Percentiles rank a stretch among this genome's conserved stretches.
phyloP scores from a whole-genome alignment of 2,888 invertebrate genomes.

The Atrina japonica region DNA sequence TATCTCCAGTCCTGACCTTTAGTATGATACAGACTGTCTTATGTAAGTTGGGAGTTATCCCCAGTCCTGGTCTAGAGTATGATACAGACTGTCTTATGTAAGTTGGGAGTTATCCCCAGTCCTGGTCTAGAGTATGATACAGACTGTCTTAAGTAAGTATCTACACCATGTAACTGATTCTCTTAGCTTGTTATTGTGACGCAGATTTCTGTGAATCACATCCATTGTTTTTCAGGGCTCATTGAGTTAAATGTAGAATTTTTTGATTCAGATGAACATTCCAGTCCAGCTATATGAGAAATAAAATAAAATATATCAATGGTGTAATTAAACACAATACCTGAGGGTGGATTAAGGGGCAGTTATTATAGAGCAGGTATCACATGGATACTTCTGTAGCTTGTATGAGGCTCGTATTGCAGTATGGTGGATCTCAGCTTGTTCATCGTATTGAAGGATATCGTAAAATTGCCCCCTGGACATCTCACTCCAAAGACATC shows the following conservation, averaged over 20 bases:
- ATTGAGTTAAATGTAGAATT: not conserved
- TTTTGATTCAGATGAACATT: no score
- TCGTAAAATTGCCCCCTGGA: conserved; percentile 86
- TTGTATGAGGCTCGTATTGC: conserved; percentile 99
- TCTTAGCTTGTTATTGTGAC: not conserved
- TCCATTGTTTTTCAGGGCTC: not conserved
- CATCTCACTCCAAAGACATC: conserved; percentile 98
- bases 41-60: no score
- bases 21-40: no score
- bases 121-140: conserved; percentile 91
- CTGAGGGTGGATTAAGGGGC: no score
- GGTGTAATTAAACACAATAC: no score
- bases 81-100: conserved; percentile 94
- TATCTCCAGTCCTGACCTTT: no score
- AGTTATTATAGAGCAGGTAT: no score
- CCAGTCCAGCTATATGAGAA: no score
- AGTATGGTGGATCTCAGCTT: conserved; percentile 98
- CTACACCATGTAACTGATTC: no score
- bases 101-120: conserved; percentile 91
- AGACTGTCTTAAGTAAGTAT: conserved; percentile 87
- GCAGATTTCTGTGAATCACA: not conserved
- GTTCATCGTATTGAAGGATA: conserved; percentile 93
- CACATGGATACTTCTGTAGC: no score
- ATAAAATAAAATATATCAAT: no score
- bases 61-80: no score